Evolutionary conservation across 2,888 invertebrate species (phyloP).

Genomic region (Himalopsyche anomala): DNA sequence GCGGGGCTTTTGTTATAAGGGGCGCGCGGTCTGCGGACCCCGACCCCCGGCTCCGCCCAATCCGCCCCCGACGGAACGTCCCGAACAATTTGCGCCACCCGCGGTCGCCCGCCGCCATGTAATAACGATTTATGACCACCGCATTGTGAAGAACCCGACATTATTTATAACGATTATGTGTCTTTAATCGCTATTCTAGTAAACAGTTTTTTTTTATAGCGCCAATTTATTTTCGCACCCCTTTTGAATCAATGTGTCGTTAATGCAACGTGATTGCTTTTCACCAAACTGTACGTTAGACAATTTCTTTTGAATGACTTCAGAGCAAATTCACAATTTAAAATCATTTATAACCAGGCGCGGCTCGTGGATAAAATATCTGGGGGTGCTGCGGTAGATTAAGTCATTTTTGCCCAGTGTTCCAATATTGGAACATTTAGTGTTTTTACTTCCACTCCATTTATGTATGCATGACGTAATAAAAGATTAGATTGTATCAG

Average conservation of each 20-base stretch:
- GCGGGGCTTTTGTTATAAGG: slow-evolving; percentile 55
- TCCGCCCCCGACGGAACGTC: slow-evolving; percentile 48
- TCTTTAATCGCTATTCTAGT: slow-evolving; percentile 58
- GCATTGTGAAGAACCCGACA: slow-evolving; percentile 64
- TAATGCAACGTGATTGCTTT: not conserved
- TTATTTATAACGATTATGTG: slow-evolving; percentile 64
- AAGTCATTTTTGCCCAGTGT: too few relatives aligned
- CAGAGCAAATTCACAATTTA: too few relatives aligned
- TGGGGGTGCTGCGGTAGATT: too few relatives aligned
- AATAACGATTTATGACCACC: slow-evolving; percentile 64
- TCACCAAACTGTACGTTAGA: not conserved
- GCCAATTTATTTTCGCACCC: slow-evolving; percentile 1
- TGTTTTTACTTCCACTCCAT: too few relatives aligned
- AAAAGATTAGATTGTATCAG: too few relatives aligned
- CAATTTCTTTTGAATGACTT: too few relatives aligned
- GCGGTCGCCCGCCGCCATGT: slow-evolving; percentile 55
- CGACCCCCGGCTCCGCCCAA: slow-evolving; percentile 14
- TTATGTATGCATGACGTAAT: too few relatives aligned
- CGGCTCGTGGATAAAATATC: too few relatives aligned
- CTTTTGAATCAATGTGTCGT: not conserved
- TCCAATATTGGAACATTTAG: too few relatives aligned
- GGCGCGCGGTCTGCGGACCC: slow-evolving; percentile 21
- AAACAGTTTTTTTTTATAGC: slow-evolving; percentile 23
- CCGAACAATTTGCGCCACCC: slow-evolving; percentile 63
- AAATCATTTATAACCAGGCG: too few relatives aligned